Conservation (phyloP, 1,140 invertebrate species). For the Tenebrio molitor region DNA sequence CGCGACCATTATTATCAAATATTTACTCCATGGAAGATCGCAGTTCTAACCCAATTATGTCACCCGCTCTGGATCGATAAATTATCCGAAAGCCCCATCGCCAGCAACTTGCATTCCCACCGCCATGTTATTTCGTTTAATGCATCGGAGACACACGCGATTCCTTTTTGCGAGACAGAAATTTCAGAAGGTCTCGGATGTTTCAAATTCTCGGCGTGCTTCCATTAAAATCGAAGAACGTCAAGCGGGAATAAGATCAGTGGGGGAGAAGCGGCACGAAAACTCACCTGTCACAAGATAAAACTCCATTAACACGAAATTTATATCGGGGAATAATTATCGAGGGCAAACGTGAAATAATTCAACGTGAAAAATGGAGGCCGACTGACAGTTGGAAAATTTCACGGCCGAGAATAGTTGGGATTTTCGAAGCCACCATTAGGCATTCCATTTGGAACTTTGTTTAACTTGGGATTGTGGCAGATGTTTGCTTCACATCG, state of each 20-base stretch:
- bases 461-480: not conserved
- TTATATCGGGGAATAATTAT: not conserved
- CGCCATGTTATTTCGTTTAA: not conserved
- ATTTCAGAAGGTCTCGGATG: not conserved
- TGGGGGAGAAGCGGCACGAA: not conserved
- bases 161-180: not conserved
- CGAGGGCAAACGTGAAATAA: not conserved
- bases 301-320: conserved; percentile 2
- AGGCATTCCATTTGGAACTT: not conserved
- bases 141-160: not conserved
- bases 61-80: too few species aligned
- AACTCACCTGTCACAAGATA: conserved; percentile 4
- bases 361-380: not conserved
- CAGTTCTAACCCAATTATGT: too few species aligned
- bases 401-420: not conserved
- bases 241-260: not conserved
- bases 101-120: not conserved
- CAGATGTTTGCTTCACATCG: not conserved
- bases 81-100: too few species aligned
- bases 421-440: not conserved
- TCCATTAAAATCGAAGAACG: conserved; percentile 2
- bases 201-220: not conserved
- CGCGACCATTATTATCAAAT: too few species aligned
- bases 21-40: too few species aligned
- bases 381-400: not conserved